Evolutionary conservation across 2,888 invertebrate species (phyloP), one percentile per base, ranked within the genome.

Genomic region (Amiota mariae): DNA sequence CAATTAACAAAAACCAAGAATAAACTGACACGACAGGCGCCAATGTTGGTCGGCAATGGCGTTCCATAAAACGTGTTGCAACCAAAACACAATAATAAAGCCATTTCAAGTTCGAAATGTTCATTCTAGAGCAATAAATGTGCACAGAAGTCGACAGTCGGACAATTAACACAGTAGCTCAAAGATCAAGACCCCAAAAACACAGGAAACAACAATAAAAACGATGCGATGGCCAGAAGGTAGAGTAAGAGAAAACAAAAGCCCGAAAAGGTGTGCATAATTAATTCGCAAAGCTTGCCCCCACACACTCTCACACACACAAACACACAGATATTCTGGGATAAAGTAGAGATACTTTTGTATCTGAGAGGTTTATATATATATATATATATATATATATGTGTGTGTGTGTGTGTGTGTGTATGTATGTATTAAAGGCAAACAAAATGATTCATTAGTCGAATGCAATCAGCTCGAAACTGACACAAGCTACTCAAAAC

Each of bases 111-210:
- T 81, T 83, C 81, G 83, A 83, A 84, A 81, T 82, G 78, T 20
- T 20, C 75, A 71, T 71, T 72, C 61, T 64, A 71, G 70, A 57
- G 71, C 67, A 24, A 24, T 68, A 18, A 66, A 64, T 67, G 64
- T 15, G 68, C 66, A 70, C 24, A 73, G 71, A 76, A 72, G 15
- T 72, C 79, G 77, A 86, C 77, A 72, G 15, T 72, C 79, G 77
- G 86, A 85, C 89, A 89, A 89, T 89, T 89, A 89, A 89, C 89
- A 89, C 87, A 85, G 82, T 80, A 85, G 88, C 88, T 87, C 85
- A 88, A 86, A 89, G 89, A 89, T 89, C 88, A 88, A 84, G 89
- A 88, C 88, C 89, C 77, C 78, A 79, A 79, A 77, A 78, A 75
- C 13, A 36, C 6, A 36, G 36, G 36, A 54, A 24, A 72, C 75